A percentile compares a stretch with the other conserved stretches of the same genome.
These are phyloP conservation scores for Cyprinodon variegatus DNA, from an alignment of 2,113 vertebrate genomes.

Conservation along the genomic window DNA sequence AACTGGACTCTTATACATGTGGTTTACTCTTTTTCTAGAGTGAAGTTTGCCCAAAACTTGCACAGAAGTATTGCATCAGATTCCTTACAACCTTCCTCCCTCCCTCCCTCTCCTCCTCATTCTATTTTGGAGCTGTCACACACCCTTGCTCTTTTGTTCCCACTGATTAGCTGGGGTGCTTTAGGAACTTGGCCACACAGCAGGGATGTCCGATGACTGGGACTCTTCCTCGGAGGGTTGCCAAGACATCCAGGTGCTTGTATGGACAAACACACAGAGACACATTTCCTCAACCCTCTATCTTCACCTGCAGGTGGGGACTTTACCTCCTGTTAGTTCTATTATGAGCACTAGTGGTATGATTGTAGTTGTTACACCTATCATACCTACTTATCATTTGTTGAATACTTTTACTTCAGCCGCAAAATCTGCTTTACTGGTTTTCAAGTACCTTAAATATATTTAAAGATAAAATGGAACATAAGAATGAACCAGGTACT, in stretches of 20 bases:
- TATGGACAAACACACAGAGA: slow-evolving; percentile 38
- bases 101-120: slow-evolving; percentile 56
- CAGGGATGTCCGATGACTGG: slow-evolving; percentile 71
- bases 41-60: slow-evolving; percentile 22
- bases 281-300: slow-evolving; percentile 36
- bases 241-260: slow-evolving; percentile 70
- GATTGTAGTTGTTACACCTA: slow-evolving; percentile 58
- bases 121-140: slow-evolving; percentile 72
- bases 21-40: slow-evolving; percentile 13
- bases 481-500: background rate
- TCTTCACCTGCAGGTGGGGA: slow-evolving; percentile 58
- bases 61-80: slow-evolving; percentile 52
- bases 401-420: slow-evolving; percentile 48
- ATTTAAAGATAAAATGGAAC: slow-evolving; percentile 30
- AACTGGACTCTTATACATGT: background rate
- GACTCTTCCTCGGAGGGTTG: slow-evolving; percentile 72
- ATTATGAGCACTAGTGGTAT: slow-evolving; percentile 63
- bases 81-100: slow-evolving; percentile 72
- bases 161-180: slow-evolving; percentile 70
- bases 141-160: slow-evolving; percentile 72
- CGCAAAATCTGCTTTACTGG: slow-evolving; percentile 28
- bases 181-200: slow-evolving; percentile 62
- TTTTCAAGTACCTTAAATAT: slow-evolving; percentile 47
- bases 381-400: slow-evolving; percentile 70
- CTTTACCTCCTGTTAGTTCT: slow-evolving; percentile 50